Percentiles rank a stretch among this genome's conserved stretches.
Evolutionary conservation across 2,113 vertebrate genomes (phyloP).

Genomic region (Microtus montanus): DNA sequence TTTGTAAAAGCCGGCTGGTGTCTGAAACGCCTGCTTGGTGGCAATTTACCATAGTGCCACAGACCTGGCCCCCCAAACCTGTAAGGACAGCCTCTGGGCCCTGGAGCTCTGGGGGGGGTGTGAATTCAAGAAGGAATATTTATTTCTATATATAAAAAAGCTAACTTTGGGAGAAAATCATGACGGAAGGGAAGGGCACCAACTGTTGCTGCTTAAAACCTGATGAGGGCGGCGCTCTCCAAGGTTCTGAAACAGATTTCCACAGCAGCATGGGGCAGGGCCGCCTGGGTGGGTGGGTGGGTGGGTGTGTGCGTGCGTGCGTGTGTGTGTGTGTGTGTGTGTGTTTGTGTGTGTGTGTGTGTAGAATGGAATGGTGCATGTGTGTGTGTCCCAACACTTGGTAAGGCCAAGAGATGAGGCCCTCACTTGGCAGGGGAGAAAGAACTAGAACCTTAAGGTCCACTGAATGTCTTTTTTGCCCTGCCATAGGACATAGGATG

Average conservation of each 20-base stretch:
- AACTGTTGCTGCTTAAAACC: not conserved
- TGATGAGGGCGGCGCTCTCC: conserved; percentile 37
- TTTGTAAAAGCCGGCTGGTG: conserved; percentile 64
- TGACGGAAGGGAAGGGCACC: not conserved
- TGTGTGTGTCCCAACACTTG: not conserved
- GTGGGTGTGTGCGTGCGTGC: too few relatives aligned
- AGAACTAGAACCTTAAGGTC: not conserved
- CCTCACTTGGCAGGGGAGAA: conserved; percentile 22
- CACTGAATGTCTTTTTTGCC: not conserved
- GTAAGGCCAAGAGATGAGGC: not conserved
- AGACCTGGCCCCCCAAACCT: not conserved
- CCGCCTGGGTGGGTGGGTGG: rapidly evolving
- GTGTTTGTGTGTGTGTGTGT: too few relatives aligned
- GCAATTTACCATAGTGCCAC: conserved; percentile 39
- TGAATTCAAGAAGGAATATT: not conserved
- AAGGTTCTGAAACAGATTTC: conserved; percentile 62
- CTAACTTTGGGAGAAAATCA: conserved; percentile 36
- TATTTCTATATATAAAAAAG: conserved; percentile 26
- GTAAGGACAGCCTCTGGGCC: not conserved
- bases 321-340: too few relatives aligned
- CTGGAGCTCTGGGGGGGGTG: not conserved
- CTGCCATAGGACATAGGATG: not conserved
- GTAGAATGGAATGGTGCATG: too few relatives aligned
- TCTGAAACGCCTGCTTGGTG: conserved; percentile 7
- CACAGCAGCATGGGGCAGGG: not conserved